phyloP scores from a whole-genome alignment of 2,888 invertebrate genomes.

The Leistus spinibarbis region DNA sequence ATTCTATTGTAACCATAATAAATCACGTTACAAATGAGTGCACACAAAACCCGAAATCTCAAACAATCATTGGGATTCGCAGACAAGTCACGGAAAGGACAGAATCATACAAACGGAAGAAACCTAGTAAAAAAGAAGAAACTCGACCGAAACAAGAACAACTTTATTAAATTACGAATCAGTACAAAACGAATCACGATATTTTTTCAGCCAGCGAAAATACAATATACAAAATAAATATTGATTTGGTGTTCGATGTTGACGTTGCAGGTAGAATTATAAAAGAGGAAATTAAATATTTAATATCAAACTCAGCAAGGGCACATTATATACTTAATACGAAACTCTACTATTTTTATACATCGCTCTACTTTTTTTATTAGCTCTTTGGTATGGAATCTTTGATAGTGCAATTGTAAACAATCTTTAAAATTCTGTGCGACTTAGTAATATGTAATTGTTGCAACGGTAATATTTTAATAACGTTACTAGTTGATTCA shows the following conservation, averaged over 20 bases:
- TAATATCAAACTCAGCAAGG: background rate
- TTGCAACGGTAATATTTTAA: no score
- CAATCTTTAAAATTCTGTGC: no score
- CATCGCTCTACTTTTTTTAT: no score
- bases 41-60: constrained; percentile 24
- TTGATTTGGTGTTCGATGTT: background rate
- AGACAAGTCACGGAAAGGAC: constrained; percentile 11
- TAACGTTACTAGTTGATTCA: no score
- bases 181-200: background rate
- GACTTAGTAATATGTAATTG: no score
- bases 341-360: no score
- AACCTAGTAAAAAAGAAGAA: no score
- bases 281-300: background rate
- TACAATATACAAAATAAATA: background rate
- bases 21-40: constrained; percentile 25
- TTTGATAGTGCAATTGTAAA: no score
- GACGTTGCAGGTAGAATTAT: background rate
- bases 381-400: no score
- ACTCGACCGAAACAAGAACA: background rate
- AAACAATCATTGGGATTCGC: constrained; percentile 22
- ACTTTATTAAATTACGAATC: background rate
- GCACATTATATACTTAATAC: no score
- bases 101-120: background rate
- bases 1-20: background rate
- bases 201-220: background rate